phyloP scores from a whole-genome alignment of 1,140 invertebrate genomes.

The Apis cerana region DNA sequence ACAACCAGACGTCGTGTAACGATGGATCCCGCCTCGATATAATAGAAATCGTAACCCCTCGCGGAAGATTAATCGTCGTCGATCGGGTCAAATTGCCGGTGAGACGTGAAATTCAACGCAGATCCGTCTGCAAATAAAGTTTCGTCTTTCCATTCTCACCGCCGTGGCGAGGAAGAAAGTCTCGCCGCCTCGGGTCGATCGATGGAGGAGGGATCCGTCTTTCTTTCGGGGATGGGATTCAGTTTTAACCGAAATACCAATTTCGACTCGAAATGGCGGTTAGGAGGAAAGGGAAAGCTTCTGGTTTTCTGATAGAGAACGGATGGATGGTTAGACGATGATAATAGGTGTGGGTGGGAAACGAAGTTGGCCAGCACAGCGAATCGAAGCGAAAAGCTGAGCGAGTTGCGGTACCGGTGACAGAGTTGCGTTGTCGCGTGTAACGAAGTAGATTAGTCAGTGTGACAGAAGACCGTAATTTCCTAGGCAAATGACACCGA shows the following conservation, averaged over 20 bases:
- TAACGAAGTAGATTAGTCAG: constrained; percentile 79
- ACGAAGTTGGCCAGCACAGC: constrained; percentile 23
- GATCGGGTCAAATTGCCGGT: constrained; percentile 41
- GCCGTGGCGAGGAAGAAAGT: background rate
- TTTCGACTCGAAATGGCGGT: too few relatives aligned
- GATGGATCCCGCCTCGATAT: constrained; percentile 33
- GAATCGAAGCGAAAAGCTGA: constrained; percentile 2
- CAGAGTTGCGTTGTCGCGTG: constrained; percentile 76
- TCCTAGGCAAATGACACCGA: constrained; percentile 78
- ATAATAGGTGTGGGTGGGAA: constrained; percentile 6
- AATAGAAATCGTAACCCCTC: constrained; percentile 43
- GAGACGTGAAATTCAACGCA: constrained; percentile 42
- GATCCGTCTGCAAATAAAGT: constrained; percentile 27
- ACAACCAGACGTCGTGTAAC: background rate
- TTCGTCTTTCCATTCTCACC: constrained; percentile 19
- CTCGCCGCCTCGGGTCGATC: too few relatives aligned
- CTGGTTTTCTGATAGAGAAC: too few relatives aligned
- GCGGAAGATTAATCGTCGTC: constrained; percentile 46
- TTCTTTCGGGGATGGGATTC: too few relatives aligned
- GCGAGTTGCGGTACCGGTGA: constrained; percentile 68
- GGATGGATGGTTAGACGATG: too few relatives aligned
- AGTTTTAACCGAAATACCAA: too few relatives aligned
- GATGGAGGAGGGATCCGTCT: too few relatives aligned
- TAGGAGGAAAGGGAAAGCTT: too few relatives aligned
- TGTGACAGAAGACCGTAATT: constrained; percentile 78